Conservation (phyloP, 2,797 vertebrate genomes). For the Otolemur crassicaudatus region DNA sequence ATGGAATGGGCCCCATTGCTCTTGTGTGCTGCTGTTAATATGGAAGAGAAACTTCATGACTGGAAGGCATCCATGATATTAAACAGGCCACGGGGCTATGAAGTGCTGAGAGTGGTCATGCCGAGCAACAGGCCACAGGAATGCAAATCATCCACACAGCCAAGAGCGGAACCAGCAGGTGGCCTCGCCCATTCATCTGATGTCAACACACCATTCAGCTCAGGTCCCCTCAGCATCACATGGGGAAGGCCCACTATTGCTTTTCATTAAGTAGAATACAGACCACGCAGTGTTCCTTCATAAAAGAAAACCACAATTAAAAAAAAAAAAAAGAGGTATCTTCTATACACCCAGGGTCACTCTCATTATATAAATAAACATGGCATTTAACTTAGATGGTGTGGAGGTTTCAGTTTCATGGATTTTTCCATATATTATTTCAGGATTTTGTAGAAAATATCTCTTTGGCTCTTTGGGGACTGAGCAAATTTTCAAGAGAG, state of each 20-base stretch:
- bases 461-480: constrained; percentile 80
- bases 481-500: constrained; percentile 83
- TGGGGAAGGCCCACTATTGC: constrained; percentile 91
- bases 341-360: constrained; percentile 89
- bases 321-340: constrained; percentile 82
- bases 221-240: constrained; percentile 92
- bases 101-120: constrained; percentile 95
- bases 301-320: constrained; percentile 85
- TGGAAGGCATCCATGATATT: constrained; percentile 93
- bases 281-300: constrained; percentile 89
- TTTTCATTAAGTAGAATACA: constrained; percentile 96
- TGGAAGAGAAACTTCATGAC: constrained; percentile 90
- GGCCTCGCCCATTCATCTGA: constrained; percentile 94
- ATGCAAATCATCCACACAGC: constrained; percentile 95
- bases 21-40: constrained; percentile 87
- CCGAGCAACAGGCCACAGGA: constrained; percentile 97
- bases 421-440: constrained; percentile 86
- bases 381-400: constrained; percentile 88
- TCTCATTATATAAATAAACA: constrained; percentile 93
- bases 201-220: constrained; percentile 93
- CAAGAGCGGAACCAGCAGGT: constrained; percentile 96
- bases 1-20: constrained; percentile 88
- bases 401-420: constrained; percentile 88
- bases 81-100: constrained; percentile 94
- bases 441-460: constrained; percentile 82